Base-by-base conservation (phyloP, 2,113 vertebrate species). In the Thermophis baileyi region DNA sequence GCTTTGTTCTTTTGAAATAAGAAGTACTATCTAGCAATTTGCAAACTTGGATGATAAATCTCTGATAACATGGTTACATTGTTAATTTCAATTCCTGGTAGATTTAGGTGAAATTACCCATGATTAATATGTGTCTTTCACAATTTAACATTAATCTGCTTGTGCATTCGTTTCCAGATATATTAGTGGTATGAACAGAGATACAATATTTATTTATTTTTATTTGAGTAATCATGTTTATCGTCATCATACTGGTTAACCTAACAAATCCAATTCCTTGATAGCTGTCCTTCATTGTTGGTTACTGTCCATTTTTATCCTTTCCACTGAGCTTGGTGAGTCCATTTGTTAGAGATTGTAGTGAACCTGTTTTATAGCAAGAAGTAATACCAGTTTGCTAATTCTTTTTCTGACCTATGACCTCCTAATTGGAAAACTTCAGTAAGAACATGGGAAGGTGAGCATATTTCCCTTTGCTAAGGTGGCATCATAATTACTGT, bases 331-430 rank as follows among this genome's bases (percentile, higher is more conserved):
- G 92, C 20, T 89, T 18, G 8, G 53, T 94, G 89, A 94, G 10
- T 81, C 18, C 63, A 89, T 54, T 94, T 92, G n/a, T 35, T 88
- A 90, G 25, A 94, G n/a, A 96, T 93, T 95, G 96, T 94, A 96
- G 30, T 54, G 92, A 96, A 95, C 0, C 16, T 63, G 85, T 93
- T 63, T 46, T 95, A 14, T 92, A 85, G 88, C 46, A 96, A n/a
- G 35, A 35, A 63, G 90, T 5, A 0, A 47, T 93, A 95, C 93
- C 50, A 91, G 95, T 92, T 94, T 87, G 85, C 25, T 96, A 94
- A 95, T 96, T 96, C 90, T 94, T 97, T 96, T 93, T 3, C 16
- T 96, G 40, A 95, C 91, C 57, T 35, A 35, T 90, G 54, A 87
- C 20, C 85, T 94, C 55, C 49, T 47, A 69, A 55, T 0, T n/a